Base-by-base conservation (phyloP, 2,888 invertebrate species). In the Leucania comma region DNA sequence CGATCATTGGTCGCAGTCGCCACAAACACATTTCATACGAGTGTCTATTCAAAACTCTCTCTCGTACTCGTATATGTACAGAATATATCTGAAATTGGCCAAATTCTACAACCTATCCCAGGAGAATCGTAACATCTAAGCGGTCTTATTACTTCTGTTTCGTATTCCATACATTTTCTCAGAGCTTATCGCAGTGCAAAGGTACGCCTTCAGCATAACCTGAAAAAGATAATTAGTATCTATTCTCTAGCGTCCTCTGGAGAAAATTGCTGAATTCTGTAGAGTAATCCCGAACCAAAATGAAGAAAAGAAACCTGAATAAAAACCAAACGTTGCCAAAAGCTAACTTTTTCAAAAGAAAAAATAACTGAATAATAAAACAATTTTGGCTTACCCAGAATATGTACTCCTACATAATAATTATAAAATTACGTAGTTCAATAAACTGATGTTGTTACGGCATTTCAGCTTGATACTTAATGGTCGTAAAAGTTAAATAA, bases 1-100 rank as follows among this genome's bases (percentile, higher is more conserved):
- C 58, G 64, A 78, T 79, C 80, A 86, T 83, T 84, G 67, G 77
- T 76, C 73, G 81, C 80, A 80, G 46, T 82, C 70, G 68, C 60
- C 54, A 58, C 66, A 81, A 81, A 53, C 66, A 56, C 65, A 64
- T 46, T 12, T 32, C 66, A 72, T 54, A 59, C 20, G 22, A 71
- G 4, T 9, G 29, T 29, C n/a, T 26, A 42, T 32, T 1, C 46
- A 70, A 22, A 29, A 29, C n/a, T n/a, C n/a, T n/a, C n/a, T n/a
- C n/a, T n/a, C n/a, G n/a, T 9, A 50, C 48, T n/a, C n/a, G 10
- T 22, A n/a, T 50, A 22, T 50, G 50, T 50, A 50, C 12, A 3
- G 50, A 50, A 56, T 48, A 50, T 57, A 51, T 50, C 54, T 60
- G 3, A 50, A 65, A 71, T 68, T 57, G 29, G 24, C 59, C 9